Evolutionary conservation across 2,113 vertebrate genomes (phyloP).

Genomic region (Caranx melampygus): DNA sequence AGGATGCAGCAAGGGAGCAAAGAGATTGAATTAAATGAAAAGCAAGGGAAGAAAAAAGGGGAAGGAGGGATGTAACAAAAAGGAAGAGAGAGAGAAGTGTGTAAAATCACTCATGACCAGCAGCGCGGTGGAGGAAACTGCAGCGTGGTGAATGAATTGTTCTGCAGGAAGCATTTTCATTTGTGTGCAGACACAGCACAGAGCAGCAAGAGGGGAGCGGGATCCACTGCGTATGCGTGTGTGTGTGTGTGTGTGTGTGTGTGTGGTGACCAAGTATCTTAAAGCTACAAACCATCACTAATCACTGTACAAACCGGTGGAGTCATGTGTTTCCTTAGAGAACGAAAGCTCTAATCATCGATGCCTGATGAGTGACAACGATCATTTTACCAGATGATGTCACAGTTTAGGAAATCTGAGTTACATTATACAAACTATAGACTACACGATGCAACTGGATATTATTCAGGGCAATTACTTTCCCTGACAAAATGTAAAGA

Average conservation of each 20-base stretch:
- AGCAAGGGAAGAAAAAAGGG: not conserved
- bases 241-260: constrained; percentile 10
- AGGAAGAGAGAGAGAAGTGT: not conserved
- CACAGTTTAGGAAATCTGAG: not conserved
- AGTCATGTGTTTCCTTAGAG: not conserved
- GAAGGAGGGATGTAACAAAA: constrained; percentile 4
- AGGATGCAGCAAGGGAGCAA: not conserved
- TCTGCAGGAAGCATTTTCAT: constrained; percentile 69
- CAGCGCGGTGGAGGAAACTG: constrained; percentile 41
- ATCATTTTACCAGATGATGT: not conserved
- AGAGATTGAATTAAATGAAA: constrained; percentile 35
- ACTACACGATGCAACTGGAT: not conserved
- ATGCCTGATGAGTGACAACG: not conserved
- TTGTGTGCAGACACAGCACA: constrained; percentile 49
- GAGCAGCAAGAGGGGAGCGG: constrained; percentile 6
- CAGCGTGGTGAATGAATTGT: constrained; percentile 59
- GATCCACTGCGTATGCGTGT: not conserved
- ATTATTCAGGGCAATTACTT: not conserved
- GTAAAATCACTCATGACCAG: constrained; percentile 43
- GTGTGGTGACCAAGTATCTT: constrained; percentile 11
- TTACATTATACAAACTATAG: not conserved
- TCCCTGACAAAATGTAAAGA: not conserved
- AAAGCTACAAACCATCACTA: constrained; percentile 16
- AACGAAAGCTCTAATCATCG: not conserved
- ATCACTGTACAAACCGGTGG: constrained; percentile 4